Evolutionary conservation across 2,113 vertebrate genomes (phyloP).

Genomic region (Siphamia tubifer): DNA sequence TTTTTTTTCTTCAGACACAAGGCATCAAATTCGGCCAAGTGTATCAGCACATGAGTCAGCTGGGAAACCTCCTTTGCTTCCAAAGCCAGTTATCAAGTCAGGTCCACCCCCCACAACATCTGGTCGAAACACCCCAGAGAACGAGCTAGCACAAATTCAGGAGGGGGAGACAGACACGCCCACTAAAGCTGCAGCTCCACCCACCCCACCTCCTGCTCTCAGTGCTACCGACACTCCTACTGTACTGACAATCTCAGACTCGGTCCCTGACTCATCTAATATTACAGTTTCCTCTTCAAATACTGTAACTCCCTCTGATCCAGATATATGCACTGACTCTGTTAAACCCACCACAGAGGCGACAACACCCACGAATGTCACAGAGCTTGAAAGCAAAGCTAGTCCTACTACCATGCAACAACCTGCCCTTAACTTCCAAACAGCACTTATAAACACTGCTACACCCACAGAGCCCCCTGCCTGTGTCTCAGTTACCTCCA

Average conservation of each 20-base stretch:
- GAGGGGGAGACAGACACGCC: slow-evolving; percentile 58
- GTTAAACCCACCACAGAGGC: slow-evolving; percentile 19
- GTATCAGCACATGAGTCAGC: slow-evolving; percentile 73
- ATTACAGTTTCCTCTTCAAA: slow-evolving; percentile 20
- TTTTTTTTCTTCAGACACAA: slow-evolving; percentile 60
- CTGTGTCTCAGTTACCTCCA: slow-evolving; percentile 4
- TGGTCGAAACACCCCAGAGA: slow-evolving; percentile 72
- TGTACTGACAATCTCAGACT: slow-evolving; percentile 45
- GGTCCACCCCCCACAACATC: slow-evolving; percentile 58
- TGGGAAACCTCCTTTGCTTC: slow-evolving; percentile 74
- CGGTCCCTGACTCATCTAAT: slow-evolving; percentile 25
- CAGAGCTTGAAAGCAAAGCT: slow-evolving; percentile 17
- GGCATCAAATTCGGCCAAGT: slow-evolving; percentile 72
- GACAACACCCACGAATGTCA: slow-evolving; percentile 15
- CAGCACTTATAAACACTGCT: slow-evolving; percentile 1
- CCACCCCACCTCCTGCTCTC: not conserved
- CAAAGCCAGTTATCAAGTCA: slow-evolving; percentile 71
- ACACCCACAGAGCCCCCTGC: slow-evolving; percentile 21
- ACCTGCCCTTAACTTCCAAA: not conserved
- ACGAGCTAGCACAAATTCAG: slow-evolving; percentile 68
- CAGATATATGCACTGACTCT: slow-evolving; percentile 51
- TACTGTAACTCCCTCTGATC: slow-evolving; percentile 46
- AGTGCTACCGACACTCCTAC: slow-evolving; percentile 1
- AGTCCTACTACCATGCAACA: slow-evolving; percentile 1
- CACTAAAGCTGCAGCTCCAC: slow-evolving; percentile 10